These are phyloP conservation scores for Lepidurus apus DNA, from an alignment of 1,140 invertebrate species.

Conservation along the genomic window DNA sequence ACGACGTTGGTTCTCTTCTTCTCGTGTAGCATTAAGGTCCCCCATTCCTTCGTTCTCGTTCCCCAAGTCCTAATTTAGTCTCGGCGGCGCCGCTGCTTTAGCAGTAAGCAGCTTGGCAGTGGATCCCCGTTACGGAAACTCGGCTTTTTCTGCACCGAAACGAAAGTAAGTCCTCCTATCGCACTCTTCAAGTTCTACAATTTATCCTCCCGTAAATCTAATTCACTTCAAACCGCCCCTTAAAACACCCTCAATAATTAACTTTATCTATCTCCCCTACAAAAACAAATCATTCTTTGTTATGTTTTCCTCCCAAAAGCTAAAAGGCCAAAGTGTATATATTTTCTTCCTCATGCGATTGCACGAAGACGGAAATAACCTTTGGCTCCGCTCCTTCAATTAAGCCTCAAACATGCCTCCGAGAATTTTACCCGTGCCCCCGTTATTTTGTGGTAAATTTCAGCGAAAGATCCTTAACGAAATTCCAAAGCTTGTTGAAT, in stretches of 20 bases:
- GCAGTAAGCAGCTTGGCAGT: slow-evolving; percentile 17
- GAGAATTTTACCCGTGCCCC: not conserved
- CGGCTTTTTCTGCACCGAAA: not conserved
- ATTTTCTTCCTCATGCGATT: not conserved
- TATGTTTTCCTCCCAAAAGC: not conserved
- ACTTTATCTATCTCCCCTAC: not conserved
- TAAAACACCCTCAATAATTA: not conserved
- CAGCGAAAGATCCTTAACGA: not conserved
- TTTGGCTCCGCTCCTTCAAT: slow-evolving; percentile 11
- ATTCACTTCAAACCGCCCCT: not conserved
- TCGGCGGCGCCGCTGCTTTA: slow-evolving; percentile 12
- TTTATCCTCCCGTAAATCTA: not conserved
- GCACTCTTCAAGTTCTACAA: not conserved
- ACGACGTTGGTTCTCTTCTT: not conserved
- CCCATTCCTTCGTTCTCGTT: not conserved
- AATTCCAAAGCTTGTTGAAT: not conserved
- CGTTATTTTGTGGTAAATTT: not conserved
- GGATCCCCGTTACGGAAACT: not conserved
- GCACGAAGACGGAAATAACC: slow-evolving; percentile 12
- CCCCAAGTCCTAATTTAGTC: slow-evolving; percentile 16
- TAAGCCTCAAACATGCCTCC: not conserved
- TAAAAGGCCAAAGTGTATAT: not conserved
- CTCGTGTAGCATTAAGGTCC: not conserved
- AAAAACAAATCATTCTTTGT: not conserved
- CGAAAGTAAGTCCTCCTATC: not conserved